Evolutionary conservation across 2,797 vertebrate genomes (phyloP).

Genomic region (Mionectes olivaceus): DNA sequence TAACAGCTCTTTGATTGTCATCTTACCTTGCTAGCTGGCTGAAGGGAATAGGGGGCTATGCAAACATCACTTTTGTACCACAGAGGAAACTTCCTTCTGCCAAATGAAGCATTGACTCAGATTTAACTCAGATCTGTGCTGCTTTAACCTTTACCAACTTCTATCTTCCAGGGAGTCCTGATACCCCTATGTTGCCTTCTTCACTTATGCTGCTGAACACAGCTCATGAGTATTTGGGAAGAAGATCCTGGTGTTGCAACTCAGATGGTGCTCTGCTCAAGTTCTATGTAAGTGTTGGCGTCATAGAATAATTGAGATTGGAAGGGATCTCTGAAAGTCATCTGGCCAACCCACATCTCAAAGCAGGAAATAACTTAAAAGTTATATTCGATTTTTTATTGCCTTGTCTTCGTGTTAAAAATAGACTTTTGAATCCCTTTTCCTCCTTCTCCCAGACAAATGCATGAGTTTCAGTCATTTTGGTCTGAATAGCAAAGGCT

Average conservation of each 20-base stretch:
- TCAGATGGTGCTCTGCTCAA: constrained; percentile 93
- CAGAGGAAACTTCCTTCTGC: neutral
- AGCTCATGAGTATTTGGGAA: constrained; percentile 94
- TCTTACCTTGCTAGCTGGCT: neutral
- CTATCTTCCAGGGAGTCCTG: constrained; percentile 82
- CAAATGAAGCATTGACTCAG: neutral
- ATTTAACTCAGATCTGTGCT: neutral
- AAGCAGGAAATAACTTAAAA: neutral
- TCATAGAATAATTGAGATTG: neutral
- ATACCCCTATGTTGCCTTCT: constrained; percentile 91
- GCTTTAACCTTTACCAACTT: neutral
- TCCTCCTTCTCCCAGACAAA: neutral
- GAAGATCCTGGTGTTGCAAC: constrained; percentile 94
- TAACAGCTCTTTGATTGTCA: neutral
- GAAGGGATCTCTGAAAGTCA: neutral
- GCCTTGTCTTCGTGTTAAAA: neutral
- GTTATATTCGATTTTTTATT: neutral
- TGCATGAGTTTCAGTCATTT: neutral
- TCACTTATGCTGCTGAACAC: constrained; percentile 97
- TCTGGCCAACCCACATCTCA: neutral
- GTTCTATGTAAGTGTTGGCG: constrained; percentile 88
- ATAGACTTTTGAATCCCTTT: neutral
- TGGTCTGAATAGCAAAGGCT: neutral
- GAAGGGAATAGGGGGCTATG: neutral
- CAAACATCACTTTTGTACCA: neutral